Evolutionary conservation across 2,797 vertebrate genomes (phyloP).

Genomic region (Strix occidentalis): DNA sequence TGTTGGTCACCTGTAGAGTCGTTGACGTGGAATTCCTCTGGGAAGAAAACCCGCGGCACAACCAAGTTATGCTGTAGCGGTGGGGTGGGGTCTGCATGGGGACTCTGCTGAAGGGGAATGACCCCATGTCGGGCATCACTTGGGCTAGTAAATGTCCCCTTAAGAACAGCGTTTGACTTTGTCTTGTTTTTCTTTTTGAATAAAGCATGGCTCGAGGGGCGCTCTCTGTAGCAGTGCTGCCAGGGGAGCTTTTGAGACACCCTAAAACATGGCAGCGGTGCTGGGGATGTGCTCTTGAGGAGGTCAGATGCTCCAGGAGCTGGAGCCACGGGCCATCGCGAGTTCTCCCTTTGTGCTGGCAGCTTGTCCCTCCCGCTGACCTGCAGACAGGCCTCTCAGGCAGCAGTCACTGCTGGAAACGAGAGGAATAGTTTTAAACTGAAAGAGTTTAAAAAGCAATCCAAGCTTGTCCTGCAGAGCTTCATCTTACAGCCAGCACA

Average conservation of each 20-base stretch:
- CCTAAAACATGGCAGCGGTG: accelerated
- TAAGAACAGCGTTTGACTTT: background rate
- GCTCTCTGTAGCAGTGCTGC: background rate
- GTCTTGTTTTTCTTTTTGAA: background rate
- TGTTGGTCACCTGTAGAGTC: accelerated
- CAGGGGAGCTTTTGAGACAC: background rate
- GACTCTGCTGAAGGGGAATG: background rate
- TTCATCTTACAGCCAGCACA: background rate
- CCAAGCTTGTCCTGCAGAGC: background rate
- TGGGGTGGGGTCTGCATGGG: background rate
- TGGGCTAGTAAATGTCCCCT: background rate
- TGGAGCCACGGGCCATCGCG: accelerated
- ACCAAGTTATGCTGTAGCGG: accelerated
- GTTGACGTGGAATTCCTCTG: accelerated
- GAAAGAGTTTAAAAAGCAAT: background rate
- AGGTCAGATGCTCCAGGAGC: background rate
- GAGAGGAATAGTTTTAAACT: background rate
- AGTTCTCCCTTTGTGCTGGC: background rate
- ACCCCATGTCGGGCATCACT: accelerated
- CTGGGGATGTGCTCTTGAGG: background rate
- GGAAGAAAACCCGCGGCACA: accelerated
- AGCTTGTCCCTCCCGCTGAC: background rate
- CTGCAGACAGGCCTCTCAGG: background rate
- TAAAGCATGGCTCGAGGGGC: accelerated
- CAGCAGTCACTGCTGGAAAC: accelerated